Base-by-base conservation (phyloP, 2,888 invertebrate genomes). In the Entomobrya multifasciata region DNA sequence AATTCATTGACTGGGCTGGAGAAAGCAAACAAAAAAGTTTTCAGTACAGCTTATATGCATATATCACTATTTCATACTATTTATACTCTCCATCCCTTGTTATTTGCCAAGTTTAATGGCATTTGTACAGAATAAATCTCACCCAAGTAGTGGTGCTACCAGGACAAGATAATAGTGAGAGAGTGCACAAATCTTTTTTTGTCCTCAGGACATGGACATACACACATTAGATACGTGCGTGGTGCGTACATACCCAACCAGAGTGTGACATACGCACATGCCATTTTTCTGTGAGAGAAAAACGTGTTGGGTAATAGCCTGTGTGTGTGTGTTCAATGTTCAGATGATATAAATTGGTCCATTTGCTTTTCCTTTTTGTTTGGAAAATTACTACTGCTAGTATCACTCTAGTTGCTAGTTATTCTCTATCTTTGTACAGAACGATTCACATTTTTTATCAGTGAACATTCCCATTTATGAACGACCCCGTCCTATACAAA, bases 331-430 rank as follows among this genome's bases (percentile, higher is more conserved):
- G 65, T 41, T 67, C 65, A 60, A 27, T 13, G 20, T 36, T 36
- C 36, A 55, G 20, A 62, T 30, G 67, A 74, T 55, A 81, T 81
- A 81, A 81, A 81, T 81, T 81, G 67, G 81, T 81, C 81, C 81
- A 81, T 81, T 81, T 81, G 81, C 81, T 47, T 44, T 55, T 67
- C 41, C 81, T 57, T 57, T 81, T 74, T 70, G 49, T 79, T 79
- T 49, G 52, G 62, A 52, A 74, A 74, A 55, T 55, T 74, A 36
- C n/a, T n/a, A n/a, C 27, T 41, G 25, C 52, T 74, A 17, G 13
- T 11, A 30, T 74, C 30, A 55, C 30, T 55, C 74, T 70, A 20
- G 17, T 41, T 2, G 13, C 22, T 22, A 47, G 15, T 70, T 70
- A 47, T 20, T 70, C 4, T 49, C 13, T 15, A 13, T 13, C 49